Base-by-base conservation (phyloP, 64 coral and sea anemone species). In the Pachyseris speciosa region DNA sequence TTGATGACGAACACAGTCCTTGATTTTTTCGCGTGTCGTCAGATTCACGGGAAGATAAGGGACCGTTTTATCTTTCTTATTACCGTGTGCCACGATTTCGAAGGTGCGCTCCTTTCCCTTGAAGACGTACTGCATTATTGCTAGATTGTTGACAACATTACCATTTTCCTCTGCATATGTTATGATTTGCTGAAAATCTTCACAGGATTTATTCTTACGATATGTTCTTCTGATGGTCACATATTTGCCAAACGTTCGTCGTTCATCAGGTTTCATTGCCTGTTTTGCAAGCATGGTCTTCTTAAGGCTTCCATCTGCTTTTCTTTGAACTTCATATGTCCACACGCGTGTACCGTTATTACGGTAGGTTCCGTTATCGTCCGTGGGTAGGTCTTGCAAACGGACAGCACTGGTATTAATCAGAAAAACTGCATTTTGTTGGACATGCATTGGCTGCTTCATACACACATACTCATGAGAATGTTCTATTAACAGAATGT, bases 291-390 rank as follows among this genome's bases (percentile, higher is more conserved):
- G 17, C 22, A 90, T 0, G 22, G 4, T 67, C 41, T 90, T 90
- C 45, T 66, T 90, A 22, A 90, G 27, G 43, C 60, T 87, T 69
- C 83, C 83, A 71, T 51, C 16, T 75, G 44, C 27, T 17, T 69
- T 44, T 85, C 43, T 31, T 40, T 43, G 33, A 20, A 94, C 47
- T 52, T 88, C 75, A 51, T 80, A 94, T 15, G 79, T 70, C 91
- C 91, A 93, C 17, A 53, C 38, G 39, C 72, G 83, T 11, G 60
- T 78, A 40, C 92, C 85, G 36, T 88, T 72, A 48, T 88, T 77
- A 39, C 64, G 75, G 72, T 94, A 88, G 34, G 57, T 88, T 31
- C 92, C 85, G 29, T 88, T 88, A 50, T 94, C 85, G 64, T 94
- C 92, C 27, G 76, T 17, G 24, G 84, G 74, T 30, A 94, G 76